A percentile compares a stretch with the other conserved stretches of the same genome.
phyloP scores from a whole-genome alignment of 2,113 vertebrate species.

The Solea solea region DNA sequence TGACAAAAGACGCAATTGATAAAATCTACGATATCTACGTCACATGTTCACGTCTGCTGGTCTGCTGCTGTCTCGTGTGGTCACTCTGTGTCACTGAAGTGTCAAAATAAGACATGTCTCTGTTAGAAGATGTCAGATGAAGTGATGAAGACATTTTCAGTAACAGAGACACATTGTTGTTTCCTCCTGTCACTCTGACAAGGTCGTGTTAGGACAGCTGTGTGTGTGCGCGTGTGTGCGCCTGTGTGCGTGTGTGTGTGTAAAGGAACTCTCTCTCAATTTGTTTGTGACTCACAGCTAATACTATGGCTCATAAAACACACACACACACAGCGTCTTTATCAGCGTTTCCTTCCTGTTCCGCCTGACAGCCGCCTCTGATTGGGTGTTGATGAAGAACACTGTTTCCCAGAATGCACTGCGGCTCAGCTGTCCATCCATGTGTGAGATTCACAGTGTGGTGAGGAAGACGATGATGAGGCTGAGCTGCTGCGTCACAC shows the following conservation, averaged over 20 bases:
- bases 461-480: constrained; percentile 14
- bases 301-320: not conserved
- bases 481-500: constrained; percentile 50
- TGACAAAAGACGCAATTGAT: no score
- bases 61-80: no score
- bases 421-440: constrained; percentile 35
- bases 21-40: no score
- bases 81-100: no score
- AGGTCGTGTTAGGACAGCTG: constrained; percentile 9
- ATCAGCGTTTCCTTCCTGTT: constrained; percentile 16
- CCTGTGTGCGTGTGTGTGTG: no score
- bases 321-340: constrained; percentile 26
- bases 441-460: constrained; percentile 46
- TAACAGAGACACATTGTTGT: no score
- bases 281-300: no score
- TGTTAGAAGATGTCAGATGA: no score
- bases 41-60: no score
- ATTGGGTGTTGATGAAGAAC: constrained; percentile 64
- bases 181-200: not conserved
- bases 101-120: no score
- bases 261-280: no score
- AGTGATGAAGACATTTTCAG: no score
- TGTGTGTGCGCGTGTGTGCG: not conserved
- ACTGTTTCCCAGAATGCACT: constrained; percentile 50
- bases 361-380: constrained; percentile 43